phyloP scores from a whole-genome alignment of 2,888 invertebrate genomes.

The Beris morrisii region DNA sequence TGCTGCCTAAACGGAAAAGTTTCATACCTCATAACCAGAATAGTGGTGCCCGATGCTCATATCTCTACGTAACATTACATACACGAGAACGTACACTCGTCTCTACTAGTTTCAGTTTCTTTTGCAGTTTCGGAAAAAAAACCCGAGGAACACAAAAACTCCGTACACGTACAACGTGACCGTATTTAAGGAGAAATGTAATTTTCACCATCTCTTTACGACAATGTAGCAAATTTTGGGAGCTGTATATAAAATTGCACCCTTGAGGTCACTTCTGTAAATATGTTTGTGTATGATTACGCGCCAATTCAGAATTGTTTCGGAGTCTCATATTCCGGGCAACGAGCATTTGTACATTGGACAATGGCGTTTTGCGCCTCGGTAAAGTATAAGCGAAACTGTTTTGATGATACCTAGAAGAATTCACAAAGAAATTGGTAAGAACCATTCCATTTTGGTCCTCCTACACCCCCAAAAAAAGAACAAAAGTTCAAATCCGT shows the following conservation, averaged over 20 bases:
- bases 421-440: too few species aligned
- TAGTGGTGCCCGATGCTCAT: too few species aligned
- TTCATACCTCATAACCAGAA: slow-evolving; percentile 18
- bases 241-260: slow-evolving; percentile 34
- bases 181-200: slow-evolving; percentile 37
- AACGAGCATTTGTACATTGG: neutral
- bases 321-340: neutral
- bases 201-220: slow-evolving; percentile 37
- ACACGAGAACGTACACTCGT: neutral
- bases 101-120: slow-evolving; percentile 6
- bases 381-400: too few species aligned
- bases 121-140: slow-evolving; percentile 5
- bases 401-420: too few species aligned
- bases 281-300: slow-evolving; percentile 35
- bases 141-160: neutral
- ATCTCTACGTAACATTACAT: neutral
- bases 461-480: too few species aligned
- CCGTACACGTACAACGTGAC: slow-evolving; percentile 25
- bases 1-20: slow-evolving; percentile 14
- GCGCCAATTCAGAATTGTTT: slow-evolving; percentile 34
- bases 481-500: too few species aligned
- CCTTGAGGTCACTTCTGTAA: slow-evolving; percentile 36
- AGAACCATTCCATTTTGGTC: too few species aligned
- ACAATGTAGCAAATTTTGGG: slow-evolving; percentile 38
- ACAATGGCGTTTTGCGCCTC: too few species aligned